These are phyloP conservation scores for Crotalus viridis DNA, from an alignment of 2,113 vertebrate species.

Conservation along the genomic window DNA sequence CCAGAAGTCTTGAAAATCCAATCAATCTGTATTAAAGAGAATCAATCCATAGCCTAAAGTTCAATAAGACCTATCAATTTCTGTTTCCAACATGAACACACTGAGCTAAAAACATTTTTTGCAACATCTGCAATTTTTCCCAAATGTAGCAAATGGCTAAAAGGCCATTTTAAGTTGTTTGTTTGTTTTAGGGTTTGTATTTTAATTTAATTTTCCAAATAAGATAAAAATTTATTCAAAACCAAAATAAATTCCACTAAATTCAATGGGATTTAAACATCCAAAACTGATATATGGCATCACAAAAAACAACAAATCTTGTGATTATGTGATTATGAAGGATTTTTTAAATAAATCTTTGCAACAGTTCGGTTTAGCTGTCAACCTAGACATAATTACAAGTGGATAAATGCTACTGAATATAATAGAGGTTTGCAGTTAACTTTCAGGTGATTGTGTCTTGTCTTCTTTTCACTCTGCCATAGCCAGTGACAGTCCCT, in stretches of 20 bases:
- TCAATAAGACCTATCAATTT: neutral
- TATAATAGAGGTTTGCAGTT: neutral
- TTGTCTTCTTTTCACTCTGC: neutral
- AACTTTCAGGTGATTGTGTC: neutral
- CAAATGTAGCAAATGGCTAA: neutral
- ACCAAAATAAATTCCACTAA: neutral
- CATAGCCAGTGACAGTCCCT: neutral
- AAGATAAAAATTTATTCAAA: neutral
- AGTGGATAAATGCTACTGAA: no score
- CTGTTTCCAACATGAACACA: neutral
- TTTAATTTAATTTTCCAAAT: neutral
- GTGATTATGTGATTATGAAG: neutral
- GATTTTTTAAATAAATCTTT: neutral
- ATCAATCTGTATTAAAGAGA: neutral
- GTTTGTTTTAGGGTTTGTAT: neutral
- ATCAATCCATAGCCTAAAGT: neutral
- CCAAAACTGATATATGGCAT: neutral
- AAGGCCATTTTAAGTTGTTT: neutral
- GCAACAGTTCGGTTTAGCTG: neutral
- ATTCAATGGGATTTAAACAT: neutral
- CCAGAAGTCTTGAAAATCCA: neutral
- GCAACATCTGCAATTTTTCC: neutral
- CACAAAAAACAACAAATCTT: neutral
- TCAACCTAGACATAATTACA: neutral
- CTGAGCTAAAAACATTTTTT: neutral